Conservation (phyloP, 1,140 invertebrate species). For the Drosophila lini region DNA sequence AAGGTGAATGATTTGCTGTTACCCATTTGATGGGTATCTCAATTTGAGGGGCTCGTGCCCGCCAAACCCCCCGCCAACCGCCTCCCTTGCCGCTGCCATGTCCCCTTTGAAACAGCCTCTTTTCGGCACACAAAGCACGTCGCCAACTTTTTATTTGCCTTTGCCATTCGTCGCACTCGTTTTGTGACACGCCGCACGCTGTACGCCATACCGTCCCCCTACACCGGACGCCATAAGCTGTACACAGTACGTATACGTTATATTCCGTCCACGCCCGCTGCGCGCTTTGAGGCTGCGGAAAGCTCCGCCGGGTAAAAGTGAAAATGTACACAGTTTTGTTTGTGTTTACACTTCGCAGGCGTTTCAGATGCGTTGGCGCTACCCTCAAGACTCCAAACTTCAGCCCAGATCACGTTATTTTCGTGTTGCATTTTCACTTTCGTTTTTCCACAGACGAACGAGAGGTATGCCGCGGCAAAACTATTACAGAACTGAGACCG, state of each 20-base stretch:
- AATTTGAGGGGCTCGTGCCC: conserved; percentile 40
- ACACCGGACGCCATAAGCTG: conserved; percentile 29
- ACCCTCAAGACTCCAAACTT: conserved; percentile 14
- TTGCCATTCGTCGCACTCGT: conserved; percentile 38
- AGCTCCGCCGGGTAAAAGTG: conserved; percentile 59
- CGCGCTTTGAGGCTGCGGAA: conserved; percentile 18
- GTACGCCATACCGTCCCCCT: neutral
- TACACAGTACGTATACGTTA: conserved; percentile 1
- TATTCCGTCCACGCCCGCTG: conserved; percentile 33
- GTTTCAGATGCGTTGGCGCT: conserved; percentile 40
- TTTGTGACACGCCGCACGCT: conserved; percentile 51
- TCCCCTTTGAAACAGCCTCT: conserved; percentile 1
- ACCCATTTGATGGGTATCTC: conserved; percentile 30
- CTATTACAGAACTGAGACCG: conserved; percentile 55
- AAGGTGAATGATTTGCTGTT: conserved; percentile 22
- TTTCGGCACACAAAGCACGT: conserved; percentile 70
- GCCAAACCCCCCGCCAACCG: neutral
- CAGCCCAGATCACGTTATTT: conserved; percentile 64
- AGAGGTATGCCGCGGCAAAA: conserved; percentile 16
- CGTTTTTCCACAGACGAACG: conserved; percentile 42
- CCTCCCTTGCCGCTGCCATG: neutral
- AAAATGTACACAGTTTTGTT: conserved; percentile 79
- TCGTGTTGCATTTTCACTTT: conserved; percentile 79
- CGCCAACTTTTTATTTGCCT: conserved; percentile 77
- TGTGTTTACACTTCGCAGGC: conserved; percentile 64